Evolutionary conservation across 2,888 invertebrate species (phyloP).

Genomic region (Boloria selene): DNA sequence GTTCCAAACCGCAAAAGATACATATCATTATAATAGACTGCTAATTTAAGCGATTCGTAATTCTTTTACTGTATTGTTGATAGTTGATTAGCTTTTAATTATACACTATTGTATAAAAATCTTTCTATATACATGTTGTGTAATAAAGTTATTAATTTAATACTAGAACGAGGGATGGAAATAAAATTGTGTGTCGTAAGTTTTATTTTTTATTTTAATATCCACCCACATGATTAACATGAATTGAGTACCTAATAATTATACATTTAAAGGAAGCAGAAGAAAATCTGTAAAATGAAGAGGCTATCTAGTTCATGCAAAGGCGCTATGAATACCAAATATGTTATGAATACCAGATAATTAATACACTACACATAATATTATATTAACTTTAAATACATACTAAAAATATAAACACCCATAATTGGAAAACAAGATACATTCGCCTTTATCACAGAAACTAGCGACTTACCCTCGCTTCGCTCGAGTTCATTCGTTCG

Average conservation of each 20-base stretch:
- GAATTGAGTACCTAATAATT: not conserved
- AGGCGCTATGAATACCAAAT: too few species aligned
- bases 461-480: too few species aligned
- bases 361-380: too few species aligned
- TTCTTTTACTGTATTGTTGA: slow-evolving; percentile 80
- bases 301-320: too few species aligned
- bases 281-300: too few species aligned
- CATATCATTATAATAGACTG: slow-evolving; percentile 82
- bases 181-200: slow-evolving; percentile 80
- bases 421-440: too few species aligned
- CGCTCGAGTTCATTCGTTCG: too few species aligned
- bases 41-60: slow-evolving; percentile 76
- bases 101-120: slow-evolving; percentile 82
- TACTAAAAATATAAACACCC: too few species aligned
- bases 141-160: slow-evolving; percentile 70
- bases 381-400: too few species aligned
- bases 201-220: slow-evolving; percentile 49
- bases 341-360: too few species aligned
- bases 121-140: slow-evolving; percentile 83
- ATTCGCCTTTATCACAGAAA: too few species aligned
- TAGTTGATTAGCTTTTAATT: slow-evolving; percentile 73
- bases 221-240: not conserved
- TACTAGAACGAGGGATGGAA: slow-evolving; percentile 62
- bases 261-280: not conserved
- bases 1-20: slow-evolving; percentile 81